Evolutionary conservation across 2,113 vertebrate species (phyloP).

Genomic region (Phyllostomus hastatus): DNA sequence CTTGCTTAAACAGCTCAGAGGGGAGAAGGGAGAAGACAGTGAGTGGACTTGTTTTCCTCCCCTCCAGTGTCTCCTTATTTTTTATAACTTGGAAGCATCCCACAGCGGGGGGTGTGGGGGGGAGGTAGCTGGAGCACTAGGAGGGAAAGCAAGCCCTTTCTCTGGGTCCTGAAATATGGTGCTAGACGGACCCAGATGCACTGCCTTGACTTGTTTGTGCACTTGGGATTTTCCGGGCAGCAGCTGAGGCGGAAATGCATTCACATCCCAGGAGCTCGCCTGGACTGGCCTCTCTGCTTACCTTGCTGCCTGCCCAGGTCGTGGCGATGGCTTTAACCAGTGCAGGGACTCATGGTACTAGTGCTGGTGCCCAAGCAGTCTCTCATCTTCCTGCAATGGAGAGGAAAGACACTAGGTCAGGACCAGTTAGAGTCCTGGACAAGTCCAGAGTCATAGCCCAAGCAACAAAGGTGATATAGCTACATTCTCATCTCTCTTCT

Average conservation of each 20-base stretch:
- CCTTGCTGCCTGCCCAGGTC: slow-evolving; percentile 74
- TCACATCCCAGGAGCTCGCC: slow-evolving; percentile 66
- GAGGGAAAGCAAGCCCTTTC: slow-evolving; percentile 61
- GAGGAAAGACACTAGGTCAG: slow-evolving; percentile 74
- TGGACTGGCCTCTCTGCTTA: slow-evolving; percentile 72
- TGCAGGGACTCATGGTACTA: slow-evolving; percentile 67
- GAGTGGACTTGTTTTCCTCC: slow-evolving; percentile 63
- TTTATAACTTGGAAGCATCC: slow-evolving; percentile 49
- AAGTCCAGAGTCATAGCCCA: not conserved
- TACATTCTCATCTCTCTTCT: not conserved
- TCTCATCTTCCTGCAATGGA: slow-evolving; percentile 82
- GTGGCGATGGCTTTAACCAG: slow-evolving; percentile 72
- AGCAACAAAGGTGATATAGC: not conserved
- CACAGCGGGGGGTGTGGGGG: not conserved
- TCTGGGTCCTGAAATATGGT: slow-evolving; percentile 6
- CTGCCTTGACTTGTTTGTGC: slow-evolving; percentile 66
- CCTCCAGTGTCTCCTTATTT: slow-evolving; percentile 44
- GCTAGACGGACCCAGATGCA: slow-evolving; percentile 54
- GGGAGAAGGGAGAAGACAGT: slow-evolving; percentile 53
- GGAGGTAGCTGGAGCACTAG: slow-evolving; percentile 41
- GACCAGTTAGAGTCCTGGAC: not conserved
- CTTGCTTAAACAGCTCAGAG: slow-evolving; percentile 51
- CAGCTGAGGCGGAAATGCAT: slow-evolving; percentile 66
- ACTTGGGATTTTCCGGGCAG: slow-evolving; percentile 72
- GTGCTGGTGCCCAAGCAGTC: slow-evolving; percentile 67